phyloP scores from a whole-genome alignment of 2,888 invertebrate species.

The Apamea monoglypha region DNA sequence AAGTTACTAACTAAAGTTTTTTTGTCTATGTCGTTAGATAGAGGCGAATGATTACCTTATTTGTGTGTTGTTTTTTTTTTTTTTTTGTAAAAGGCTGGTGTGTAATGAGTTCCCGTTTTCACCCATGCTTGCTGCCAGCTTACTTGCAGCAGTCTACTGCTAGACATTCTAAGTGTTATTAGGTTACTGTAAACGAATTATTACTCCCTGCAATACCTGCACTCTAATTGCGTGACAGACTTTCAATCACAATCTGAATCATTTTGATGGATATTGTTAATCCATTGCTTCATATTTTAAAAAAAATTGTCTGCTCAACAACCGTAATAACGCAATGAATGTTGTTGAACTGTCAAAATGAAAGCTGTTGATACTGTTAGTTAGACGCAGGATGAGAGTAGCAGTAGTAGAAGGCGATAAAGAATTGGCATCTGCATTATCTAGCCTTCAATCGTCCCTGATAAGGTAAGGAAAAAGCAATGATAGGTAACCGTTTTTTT shows the following conservation, averaged over 20 bases:
- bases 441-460: background rate
- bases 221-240: too few relatives aligned
- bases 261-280: background rate
- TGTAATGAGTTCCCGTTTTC: background rate
- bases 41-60: conserved; percentile 34
- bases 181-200: background rate
- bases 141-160: background rate
- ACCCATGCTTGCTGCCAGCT: background rate
- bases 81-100: background rate
- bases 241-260: too few relatives aligned
- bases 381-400: background rate
- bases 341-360: background rate
- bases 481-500: background rate
- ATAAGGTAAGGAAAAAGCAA: too few relatives aligned
- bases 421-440: background rate
- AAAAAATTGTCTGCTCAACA: background rate
- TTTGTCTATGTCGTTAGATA: conserved; percentile 22
- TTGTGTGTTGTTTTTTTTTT: conserved; percentile 28
- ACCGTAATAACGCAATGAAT: background rate
- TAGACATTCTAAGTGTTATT: background rate
- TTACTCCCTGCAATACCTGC: background rate
- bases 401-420: background rate
- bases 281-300: background rate
- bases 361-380: background rate
- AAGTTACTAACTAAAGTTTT: conserved; percentile 40